Conservation (phyloP, 2,888 invertebrate genomes). For the Onchidella celtica region DNA sequence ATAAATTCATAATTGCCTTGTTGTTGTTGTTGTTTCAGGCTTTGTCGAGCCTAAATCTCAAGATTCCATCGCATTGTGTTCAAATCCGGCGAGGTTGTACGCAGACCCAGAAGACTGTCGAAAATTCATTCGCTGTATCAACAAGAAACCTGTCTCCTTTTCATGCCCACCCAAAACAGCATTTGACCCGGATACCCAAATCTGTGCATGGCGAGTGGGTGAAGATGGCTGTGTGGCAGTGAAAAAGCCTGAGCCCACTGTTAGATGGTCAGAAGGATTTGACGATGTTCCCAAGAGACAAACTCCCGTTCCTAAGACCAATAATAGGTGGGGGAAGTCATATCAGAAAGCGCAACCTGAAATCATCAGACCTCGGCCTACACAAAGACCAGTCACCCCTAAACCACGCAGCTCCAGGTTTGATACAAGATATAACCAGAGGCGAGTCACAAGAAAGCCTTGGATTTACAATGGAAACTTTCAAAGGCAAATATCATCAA, state of each 20-base stretch:
- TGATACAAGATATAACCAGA: background rate
- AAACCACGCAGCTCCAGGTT: background rate
- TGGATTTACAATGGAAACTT: no score
- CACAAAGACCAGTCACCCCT: background rate
- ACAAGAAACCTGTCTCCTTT: conserved; percentile 39
- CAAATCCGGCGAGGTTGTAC: conserved; percentile 30
- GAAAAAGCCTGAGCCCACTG: background rate
- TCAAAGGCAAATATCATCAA: no score
- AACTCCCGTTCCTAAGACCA: no score
- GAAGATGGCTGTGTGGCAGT: conserved; percentile 16
- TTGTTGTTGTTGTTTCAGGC: no score
- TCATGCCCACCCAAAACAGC: conserved; percentile 39
- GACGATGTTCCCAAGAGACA: no score
- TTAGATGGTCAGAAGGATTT: background rate
- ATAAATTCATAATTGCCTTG: no score
- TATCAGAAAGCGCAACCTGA: background rate
- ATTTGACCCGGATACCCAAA: conserved; percentile 50
- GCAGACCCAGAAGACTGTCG: conserved; percentile 48
- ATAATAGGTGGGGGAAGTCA: background rate
- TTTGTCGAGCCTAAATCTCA: no score
- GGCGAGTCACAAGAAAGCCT: no score
- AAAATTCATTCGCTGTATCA: conserved; percentile 50
- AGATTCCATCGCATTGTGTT: no score
- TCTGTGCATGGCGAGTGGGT: conserved; percentile 40
- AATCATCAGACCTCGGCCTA: background rate